A percentile compares a stretch with the other conserved stretches of the same genome.
Evolutionary conservation across 2,888 invertebrate genomes (phyloP).

Genomic region (Incurvaria masculella): DNA sequence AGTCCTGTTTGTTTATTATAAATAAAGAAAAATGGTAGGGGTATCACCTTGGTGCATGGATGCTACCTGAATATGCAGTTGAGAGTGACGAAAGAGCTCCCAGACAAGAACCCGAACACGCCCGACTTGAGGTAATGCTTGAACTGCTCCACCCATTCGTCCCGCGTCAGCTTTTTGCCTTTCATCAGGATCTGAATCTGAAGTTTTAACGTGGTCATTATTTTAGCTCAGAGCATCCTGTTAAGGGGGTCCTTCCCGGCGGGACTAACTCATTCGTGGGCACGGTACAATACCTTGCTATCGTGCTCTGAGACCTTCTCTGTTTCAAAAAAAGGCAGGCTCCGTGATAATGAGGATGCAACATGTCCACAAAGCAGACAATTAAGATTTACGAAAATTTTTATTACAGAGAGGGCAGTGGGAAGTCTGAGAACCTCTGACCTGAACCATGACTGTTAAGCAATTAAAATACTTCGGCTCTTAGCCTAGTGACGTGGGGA

Average conservation of each 20-base stretch:
- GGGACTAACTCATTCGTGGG: too few relatives aligned
- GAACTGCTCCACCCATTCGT: conserved; percentile 44
- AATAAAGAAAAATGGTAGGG: too few relatives aligned
- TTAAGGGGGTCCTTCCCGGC: too few relatives aligned
- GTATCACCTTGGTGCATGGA: too few relatives aligned
- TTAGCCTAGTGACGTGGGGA: too few relatives aligned
- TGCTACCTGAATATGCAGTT: conserved; percentile 55
- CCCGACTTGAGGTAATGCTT: conserved; percentile 48
- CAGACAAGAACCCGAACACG: conserved; percentile 48
- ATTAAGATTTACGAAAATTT: too few relatives aligned
- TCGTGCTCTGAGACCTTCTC: too few relatives aligned
- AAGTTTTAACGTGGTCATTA: conserved; percentile 24
- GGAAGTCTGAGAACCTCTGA: neutral
- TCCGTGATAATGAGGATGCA: too few relatives aligned
- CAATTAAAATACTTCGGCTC: neutral
- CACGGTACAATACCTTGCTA: neutral
- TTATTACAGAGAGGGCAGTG: neutral
- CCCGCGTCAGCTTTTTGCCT: conserved; percentile 47
- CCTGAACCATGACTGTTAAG: neutral
- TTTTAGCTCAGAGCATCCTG: neutral
- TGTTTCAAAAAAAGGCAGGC: too few relatives aligned
- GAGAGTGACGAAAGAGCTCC: conserved; percentile 44
- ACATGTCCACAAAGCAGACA: too few relatives aligned
- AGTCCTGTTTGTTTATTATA: too few relatives aligned
- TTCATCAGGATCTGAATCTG: conserved; percentile 54